Conservation (phyloP, 2,113 vertebrate species). For the Myxocyprinus asiaticus region DNA sequence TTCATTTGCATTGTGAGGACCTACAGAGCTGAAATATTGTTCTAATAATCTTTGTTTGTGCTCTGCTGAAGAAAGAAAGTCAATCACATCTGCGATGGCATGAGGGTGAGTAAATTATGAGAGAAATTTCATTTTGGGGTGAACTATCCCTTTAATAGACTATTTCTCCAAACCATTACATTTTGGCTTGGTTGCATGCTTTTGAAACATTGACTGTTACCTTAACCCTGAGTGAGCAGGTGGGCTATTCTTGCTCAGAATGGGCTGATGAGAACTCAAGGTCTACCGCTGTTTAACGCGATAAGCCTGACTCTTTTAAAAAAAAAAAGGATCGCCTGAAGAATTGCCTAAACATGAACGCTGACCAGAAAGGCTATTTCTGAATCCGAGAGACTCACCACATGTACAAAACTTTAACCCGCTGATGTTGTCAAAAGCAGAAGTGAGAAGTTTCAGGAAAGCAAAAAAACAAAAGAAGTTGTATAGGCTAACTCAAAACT, state of each 20-base stretch:
- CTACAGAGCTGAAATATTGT: too few relatives aligned
- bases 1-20: too few relatives aligned
- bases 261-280: conserved; percentile 58
- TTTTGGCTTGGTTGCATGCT: not conserved
- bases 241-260: conserved; percentile 56
- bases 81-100: too few relatives aligned
- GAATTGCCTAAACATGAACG: conserved; percentile 70
- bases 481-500: conserved; percentile 49
- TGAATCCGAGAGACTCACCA: conserved; percentile 72
- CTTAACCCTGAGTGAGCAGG: conserved; percentile 5
- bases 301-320: conserved; percentile 70
- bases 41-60: too few relatives aligned
- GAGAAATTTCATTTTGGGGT: too few relatives aligned
- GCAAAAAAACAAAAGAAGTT: conserved; percentile 61
- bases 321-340: conserved; percentile 67
- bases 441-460: conserved; percentile 82
- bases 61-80: too few relatives aligned
- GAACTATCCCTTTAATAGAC: too few relatives aligned
- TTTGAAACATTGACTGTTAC: conserved; percentile 2
- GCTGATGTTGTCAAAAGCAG: conserved; percentile 77
- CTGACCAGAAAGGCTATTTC: conserved; percentile 76
- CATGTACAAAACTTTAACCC: conserved; percentile 67
- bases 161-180: not conserved
- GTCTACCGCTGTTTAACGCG: conserved; percentile 66
- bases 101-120: too few relatives aligned